A percentile compares a stretch with the other conserved stretches of the same genome.
These are phyloP conservation scores for Bimastos eiseni DNA, from an alignment of 2,888 invertebrate genomes.

Conservation along the genomic window DNA sequence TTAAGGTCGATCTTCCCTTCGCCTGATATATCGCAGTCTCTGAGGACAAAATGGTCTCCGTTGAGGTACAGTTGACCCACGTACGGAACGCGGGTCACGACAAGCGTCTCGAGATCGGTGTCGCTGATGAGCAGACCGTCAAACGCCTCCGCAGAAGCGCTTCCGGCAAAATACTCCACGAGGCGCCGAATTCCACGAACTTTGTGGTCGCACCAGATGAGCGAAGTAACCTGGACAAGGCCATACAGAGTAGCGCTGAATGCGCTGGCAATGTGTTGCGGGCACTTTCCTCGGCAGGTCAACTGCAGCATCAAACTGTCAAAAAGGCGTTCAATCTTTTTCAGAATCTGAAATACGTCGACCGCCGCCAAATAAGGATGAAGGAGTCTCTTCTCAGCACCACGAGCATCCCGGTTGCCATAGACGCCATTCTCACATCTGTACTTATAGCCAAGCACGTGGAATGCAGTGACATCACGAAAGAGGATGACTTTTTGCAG, in stretches of 20 bases:
- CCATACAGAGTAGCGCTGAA: constrained; percentile 38
- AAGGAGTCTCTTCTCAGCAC: constrained; percentile 26
- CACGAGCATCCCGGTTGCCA: constrained; percentile 10
- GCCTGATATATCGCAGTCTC: constrained; percentile 39
- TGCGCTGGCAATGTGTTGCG: constrained; percentile 37
- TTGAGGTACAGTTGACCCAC: constrained; percentile 42
- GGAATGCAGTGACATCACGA: constrained; percentile 43
- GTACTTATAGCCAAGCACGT: constrained; percentile 43
- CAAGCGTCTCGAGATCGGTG: constrained; percentile 42
- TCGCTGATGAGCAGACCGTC: constrained; percentile 38
- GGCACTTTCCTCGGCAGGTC: constrained; percentile 40
- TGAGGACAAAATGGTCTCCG: constrained; percentile 42
- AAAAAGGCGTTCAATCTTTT: constrained; percentile 45
- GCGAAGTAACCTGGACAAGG: constrained; percentile 39
- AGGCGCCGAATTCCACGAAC: constrained; percentile 38
- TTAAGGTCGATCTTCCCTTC: constrained; percentile 41
- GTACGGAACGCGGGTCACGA: constrained; percentile 43
- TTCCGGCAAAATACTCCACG: constrained; percentile 43
- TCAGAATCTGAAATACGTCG: constrained; percentile 36
- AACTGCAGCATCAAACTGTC: constrained; percentile 43
- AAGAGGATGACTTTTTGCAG: constrained; percentile 42
- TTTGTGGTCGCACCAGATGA: constrained; percentile 44
- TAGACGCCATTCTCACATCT: constrained; percentile 34
- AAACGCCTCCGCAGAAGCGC: constrained; percentile 37
- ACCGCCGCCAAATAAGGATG: constrained; percentile 21